Conservation (phyloP, 2,797 vertebrate species). For the Sebastes goodei region DNA sequence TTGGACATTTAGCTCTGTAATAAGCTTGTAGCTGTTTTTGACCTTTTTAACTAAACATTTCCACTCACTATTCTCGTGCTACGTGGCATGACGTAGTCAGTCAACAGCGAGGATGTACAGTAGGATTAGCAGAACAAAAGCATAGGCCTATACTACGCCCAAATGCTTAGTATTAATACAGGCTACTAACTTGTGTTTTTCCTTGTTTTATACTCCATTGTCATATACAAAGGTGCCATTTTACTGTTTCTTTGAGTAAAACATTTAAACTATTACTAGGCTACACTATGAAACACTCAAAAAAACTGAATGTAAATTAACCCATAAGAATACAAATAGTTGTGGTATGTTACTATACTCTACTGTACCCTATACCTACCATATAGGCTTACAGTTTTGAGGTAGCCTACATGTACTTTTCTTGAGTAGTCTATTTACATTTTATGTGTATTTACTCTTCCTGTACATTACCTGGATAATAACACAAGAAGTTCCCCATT, state of each 20-base stretch:
- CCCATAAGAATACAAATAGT: neutral
- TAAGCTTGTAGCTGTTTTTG: neutral
- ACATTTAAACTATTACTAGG: neutral
- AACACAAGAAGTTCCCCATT: too few species aligned
- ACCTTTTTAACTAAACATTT: neutral
- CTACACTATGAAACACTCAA: neutral
- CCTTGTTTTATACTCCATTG: neutral
- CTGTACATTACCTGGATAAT: too few species aligned
- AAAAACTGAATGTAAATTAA: neutral
- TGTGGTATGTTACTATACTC: too few species aligned
- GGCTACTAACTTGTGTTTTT: neutral
- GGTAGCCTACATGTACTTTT: too few species aligned
- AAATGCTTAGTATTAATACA: neutral
- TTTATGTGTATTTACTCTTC: too few species aligned
- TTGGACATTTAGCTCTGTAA: neutral
- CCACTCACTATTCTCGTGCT: neutral
- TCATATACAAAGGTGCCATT: neutral
- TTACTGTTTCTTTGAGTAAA: neutral
- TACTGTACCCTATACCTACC: too few species aligned
- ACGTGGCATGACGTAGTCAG: neutral
- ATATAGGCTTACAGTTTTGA: too few species aligned
- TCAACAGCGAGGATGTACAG: neutral
- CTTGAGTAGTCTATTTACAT: too few species aligned
- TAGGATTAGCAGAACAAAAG: neutral
- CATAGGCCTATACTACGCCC: too few species aligned